A percentile compares a stretch with the other conserved stretches of the same genome.
These are phyloP conservation scores for Hecatera dysodea DNA, from an alignment of 2,888 invertebrate species.

Conservation along the genomic window DNA sequence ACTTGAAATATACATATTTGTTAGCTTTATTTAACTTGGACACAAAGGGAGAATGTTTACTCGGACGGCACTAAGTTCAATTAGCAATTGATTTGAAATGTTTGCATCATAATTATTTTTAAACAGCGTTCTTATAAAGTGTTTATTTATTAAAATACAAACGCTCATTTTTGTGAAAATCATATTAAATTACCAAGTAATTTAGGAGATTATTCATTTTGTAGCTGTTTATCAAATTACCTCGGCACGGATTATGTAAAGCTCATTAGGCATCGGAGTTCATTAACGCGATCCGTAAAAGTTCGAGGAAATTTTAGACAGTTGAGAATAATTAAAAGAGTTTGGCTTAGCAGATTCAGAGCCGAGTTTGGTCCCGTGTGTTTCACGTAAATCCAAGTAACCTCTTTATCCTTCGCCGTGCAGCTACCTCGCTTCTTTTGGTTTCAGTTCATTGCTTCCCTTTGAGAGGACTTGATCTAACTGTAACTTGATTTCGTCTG, in stretches of 20 bases:
- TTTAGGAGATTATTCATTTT: conserved; percentile 41
- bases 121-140: neutral
- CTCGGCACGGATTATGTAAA: conserved; percentile 70
- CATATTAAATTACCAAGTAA: conserved; percentile 21
- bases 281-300: conserved; percentile 74
- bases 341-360: conserved; percentile 75
- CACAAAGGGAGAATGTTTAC: conserved; percentile 41
- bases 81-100: conserved; percentile 32
- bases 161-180: conserved; percentile 5
- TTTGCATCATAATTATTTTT: conserved; percentile 24
- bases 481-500: conserved; percentile 65
- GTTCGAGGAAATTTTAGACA: conserved; percentile 72
- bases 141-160: conserved; percentile 10
- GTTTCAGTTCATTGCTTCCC: conserved; percentile 66
- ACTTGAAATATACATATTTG: conserved; percentile 56
- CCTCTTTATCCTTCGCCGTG: conserved; percentile 67
- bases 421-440: conserved; percentile 64
- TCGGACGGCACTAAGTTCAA: conserved; percentile 32
- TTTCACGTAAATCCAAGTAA: conserved; percentile 65
- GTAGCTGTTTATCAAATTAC: conserved; percentile 61
- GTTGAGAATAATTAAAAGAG: conserved; percentile 82
- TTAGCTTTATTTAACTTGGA: conserved; percentile 50
- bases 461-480: conserved; percentile 67
- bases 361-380: conserved; percentile 71
- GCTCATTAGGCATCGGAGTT: conserved; percentile 75